Base-by-base conservation (phyloP, 2,797 vertebrate genomes). In the Tolypeutes matacus region DNA sequence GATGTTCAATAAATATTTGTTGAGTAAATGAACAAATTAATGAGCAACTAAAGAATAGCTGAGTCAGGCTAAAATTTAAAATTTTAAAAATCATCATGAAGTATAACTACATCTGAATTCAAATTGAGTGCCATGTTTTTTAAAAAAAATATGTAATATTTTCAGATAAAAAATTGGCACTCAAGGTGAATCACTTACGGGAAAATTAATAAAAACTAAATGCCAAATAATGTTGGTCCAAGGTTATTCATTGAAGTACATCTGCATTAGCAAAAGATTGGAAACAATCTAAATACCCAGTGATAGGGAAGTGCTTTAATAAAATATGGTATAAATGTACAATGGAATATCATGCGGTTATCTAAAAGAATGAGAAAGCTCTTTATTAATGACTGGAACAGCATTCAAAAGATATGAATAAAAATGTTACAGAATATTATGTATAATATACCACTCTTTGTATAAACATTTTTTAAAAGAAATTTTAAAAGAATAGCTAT, bases 121-220 rank as follows among this genome's bases (percentile, higher is more conserved):
- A 25, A 92, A 69, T 53, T 46, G 8, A 42, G 53, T 84, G 11
- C 3, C 5, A 72, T 91, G 31, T 53, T 70, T 92, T 39, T 86
- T 94, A 51, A 46, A 86, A 58, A 49, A 11, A 76, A 58, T 21
- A 85, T 27, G 49, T 60, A 93, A 46, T 25, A 91, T 69, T 95
- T 88, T 94, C 69, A 72, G 85, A 70, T 58, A 27, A 89, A 27
- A 84, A 92, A 77, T 39, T 77, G 29, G 23, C 12, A 77, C 12
- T 82, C n/a, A 82, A 3, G 15, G 11, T 86, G 7, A 86, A 65
- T 91, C 8, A 51, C 14, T 87, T 92, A 27, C 83, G 65, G 34
- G 29, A 14, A 94, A 94, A 62, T 60, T 62, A 80, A 76, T 94
- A 84, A 80, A 92, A 93, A 78, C 18, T 23, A 95, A 88, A 76